Evolutionary conservation across 1,140 invertebrate species (phyloP).

Genomic region (Globodera rostochiensis): DNA sequence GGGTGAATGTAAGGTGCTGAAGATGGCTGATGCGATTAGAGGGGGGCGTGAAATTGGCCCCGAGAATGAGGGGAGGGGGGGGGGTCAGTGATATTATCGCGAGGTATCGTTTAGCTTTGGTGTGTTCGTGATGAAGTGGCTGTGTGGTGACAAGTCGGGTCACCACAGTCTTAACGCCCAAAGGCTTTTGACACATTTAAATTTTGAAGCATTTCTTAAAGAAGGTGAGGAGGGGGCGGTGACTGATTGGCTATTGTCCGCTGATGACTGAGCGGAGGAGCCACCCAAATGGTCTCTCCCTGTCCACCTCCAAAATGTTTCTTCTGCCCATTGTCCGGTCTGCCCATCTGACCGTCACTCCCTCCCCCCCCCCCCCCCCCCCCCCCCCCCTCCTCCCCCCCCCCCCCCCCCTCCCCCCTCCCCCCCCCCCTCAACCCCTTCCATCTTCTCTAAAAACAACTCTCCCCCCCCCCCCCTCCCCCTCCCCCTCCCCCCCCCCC

Average conservation of each 20-base stretch:
- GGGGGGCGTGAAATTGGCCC: conserved; percentile 11
- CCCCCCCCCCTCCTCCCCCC: too few species aligned
- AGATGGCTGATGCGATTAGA: not conserved
- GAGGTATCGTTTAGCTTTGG: not conserved
- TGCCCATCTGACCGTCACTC: not conserved
- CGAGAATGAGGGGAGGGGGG: not conserved
- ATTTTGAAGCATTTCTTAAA: not conserved
- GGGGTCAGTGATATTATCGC: not conserved
- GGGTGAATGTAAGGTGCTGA: not conserved
- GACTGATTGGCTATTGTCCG: not conserved
- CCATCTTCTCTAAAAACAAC: not conserved
- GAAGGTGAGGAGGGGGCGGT: not conserved
- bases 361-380: too few species aligned
- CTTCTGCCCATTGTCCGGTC: not conserved
- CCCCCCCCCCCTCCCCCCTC: too few species aligned
- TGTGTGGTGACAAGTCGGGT: not conserved
- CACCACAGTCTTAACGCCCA: not conserved
- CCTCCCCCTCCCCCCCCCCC: too few species aligned
- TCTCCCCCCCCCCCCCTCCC: not conserved
- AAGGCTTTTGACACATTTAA: not conserved
- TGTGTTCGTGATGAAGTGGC: not conserved
- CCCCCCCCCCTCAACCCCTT: too few species aligned
- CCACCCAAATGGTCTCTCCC: not conserved
- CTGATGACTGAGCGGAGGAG: not conserved
- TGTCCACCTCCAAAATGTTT: not conserved